Evolutionary conservation across 2,113 vertebrate genomes (phyloP), one percentile per base, ranked within the genome.

Genomic region (Cavia porcellus): DNA sequence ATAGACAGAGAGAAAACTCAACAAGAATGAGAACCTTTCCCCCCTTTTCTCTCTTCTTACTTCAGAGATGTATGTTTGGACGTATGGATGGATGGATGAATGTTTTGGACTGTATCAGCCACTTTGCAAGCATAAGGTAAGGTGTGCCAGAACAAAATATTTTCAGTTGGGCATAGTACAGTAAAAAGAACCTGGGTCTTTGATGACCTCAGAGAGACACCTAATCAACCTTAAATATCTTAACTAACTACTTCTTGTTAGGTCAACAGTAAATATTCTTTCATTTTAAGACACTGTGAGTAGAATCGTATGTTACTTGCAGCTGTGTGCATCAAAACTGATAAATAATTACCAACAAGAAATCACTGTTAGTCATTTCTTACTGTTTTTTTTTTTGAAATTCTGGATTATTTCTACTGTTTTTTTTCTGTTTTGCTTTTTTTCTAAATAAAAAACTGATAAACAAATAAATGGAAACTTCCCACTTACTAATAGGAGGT

Each of bases 191-290:
- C 5, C 35, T 38, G 12, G 2, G 14, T 86, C 92, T 89, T 17
- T 72, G 57, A 84, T 86, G 57, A 77, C 68, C 15, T 85, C 57
- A 91, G 6, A 59, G 50, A 32, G n/a, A 75, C 86, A 80, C 66
- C 92, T 81, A 77, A 75, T 86, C 66, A 90, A 32, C 4, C 59
- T 90, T 87, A 88, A 64, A 42, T 3, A 88, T 64, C 50, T 80
- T 74, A 86, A 15, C 47, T 89, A 24, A 62, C 72, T 66, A 59
- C 42, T 85, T 89, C 28, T 62, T 80, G 35, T 83, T 94, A 87
- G 64, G 47, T 85, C 93, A 94, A 86, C 35, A 92, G 68, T 66
- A 87, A 96, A 92, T 61, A 28, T 70, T 59, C 82, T 90, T 88
- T 95, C 1, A 35, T 38, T 70, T 68, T 89, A 95, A 92, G 62